phyloP scores from a whole-genome alignment of 2,797 vertebrate species.

The Lithobates sylvaticus region DNA sequence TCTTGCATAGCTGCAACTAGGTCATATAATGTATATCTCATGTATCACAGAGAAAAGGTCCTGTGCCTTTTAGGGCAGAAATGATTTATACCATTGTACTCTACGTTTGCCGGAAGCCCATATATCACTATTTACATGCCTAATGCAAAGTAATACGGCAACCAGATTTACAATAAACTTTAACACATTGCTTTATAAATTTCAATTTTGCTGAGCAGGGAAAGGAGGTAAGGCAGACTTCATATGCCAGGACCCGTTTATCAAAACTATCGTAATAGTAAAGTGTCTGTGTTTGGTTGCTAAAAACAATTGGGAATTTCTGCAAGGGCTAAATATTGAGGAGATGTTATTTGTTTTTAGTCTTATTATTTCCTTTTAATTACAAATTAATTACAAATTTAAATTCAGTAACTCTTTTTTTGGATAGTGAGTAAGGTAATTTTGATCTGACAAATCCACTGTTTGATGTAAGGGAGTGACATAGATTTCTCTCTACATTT shows the following conservation, averaged over 20 bases:
- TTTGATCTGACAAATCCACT: too few species aligned
- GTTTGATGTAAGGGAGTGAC: too few species aligned
- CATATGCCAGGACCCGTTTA: neutral
- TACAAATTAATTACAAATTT: too few species aligned
- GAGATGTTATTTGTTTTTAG: too few species aligned
- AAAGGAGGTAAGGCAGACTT: neutral
- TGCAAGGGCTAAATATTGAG: too few species aligned
- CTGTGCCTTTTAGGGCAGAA: slow-evolving; percentile 31
- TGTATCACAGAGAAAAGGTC: slow-evolving; percentile 34
- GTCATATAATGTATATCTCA: slow-evolving; percentile 26
- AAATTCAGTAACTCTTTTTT: too few species aligned
- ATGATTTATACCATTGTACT: slow-evolving; percentile 25
- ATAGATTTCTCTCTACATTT: too few species aligned
- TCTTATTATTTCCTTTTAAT: too few species aligned
- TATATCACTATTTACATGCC: neutral
- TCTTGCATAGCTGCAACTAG: slow-evolving; percentile 22
- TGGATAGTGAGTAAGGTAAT: too few species aligned
- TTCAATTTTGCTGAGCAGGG: neutral
- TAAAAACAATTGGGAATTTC: neutral
- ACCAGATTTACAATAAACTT: slow-evolving; percentile 5
- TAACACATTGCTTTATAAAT: slow-evolving; percentile 1
- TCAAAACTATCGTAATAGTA: neutral
- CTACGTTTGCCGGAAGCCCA: neutral
- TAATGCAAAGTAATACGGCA: neutral
- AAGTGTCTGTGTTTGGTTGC: neutral